Evolutionary conservation across 2,113 vertebrate species (phyloP).

Genomic region (Triplophysa rosa): DNA sequence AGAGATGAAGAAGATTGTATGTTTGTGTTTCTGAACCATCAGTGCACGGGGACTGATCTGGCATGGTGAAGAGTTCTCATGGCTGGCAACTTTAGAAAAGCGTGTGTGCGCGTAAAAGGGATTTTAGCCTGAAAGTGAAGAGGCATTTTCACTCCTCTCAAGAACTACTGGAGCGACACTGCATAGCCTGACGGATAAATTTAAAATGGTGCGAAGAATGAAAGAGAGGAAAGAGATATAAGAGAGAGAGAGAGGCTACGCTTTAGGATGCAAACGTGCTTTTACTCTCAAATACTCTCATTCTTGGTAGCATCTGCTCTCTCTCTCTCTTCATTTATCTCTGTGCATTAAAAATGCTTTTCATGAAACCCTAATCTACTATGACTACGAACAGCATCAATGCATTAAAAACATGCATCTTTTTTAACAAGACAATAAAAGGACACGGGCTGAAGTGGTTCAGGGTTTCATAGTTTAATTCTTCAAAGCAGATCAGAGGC

Average conservation of each 20-base stretch:
- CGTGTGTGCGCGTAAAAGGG: conserved; percentile 3
- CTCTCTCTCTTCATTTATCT: not conserved
- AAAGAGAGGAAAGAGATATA: conserved; percentile 21
- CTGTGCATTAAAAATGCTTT: not conserved
- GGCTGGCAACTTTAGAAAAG: conserved; percentile 25
- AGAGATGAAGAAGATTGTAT: not conserved
- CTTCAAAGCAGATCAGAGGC: conserved; percentile 55
- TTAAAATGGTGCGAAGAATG: conserved; percentile 33
- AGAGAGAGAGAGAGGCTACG: conserved; percentile 17
- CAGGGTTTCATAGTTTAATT: conserved; percentile 65
- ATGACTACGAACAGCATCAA: not conserved
- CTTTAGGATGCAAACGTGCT: conserved; percentile 29
- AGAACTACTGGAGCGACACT: conserved; percentile 40
- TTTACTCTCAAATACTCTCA: conserved; percentile 8
- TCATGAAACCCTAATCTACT: not conserved
- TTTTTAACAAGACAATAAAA: conserved; percentile 51
- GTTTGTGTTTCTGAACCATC: conserved; percentile 14
- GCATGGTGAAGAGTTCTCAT: conserved; percentile 23
- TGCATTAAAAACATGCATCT: not conserved
- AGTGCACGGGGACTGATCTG: conserved; percentile 15
- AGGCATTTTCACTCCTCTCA: conserved; percentile 38
- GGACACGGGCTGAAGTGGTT: conserved; percentile 54
- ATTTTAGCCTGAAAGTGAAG: conserved; percentile 20
- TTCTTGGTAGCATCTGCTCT: not conserved
- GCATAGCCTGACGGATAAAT: conserved; percentile 38